Percentiles rank a stretch among this genome's conserved stretches.
These are phyloP conservation scores for Nannospalax galili DNA, from an alignment of 2,113 vertebrate species.

Conservation along the genomic window DNA sequence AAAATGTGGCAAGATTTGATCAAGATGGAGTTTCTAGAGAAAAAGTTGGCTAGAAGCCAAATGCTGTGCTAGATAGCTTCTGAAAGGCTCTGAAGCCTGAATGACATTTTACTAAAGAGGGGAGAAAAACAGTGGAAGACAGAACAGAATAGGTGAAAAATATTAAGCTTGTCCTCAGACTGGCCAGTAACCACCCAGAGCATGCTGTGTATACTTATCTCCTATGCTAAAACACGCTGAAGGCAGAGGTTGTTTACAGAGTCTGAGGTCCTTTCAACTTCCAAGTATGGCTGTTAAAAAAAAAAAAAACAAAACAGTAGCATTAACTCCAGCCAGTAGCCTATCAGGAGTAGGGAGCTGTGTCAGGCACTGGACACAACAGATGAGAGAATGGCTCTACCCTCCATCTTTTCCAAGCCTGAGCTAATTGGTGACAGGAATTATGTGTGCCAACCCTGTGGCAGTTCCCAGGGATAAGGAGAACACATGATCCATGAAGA, in stretches of 20 bases:
- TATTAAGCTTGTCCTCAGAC: background rate
- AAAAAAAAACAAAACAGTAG: too few relatives aligned
- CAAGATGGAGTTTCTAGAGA: background rate
- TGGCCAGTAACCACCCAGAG: background rate
- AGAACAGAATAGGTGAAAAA: background rate
- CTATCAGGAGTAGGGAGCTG: too few relatives aligned
- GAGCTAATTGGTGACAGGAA: background rate
- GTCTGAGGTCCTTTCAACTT: too few relatives aligned
- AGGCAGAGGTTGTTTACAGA: background rate
- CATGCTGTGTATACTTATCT: background rate
- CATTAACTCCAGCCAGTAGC: background rate
- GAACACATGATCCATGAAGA: background rate
- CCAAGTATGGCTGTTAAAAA: too few relatives aligned
- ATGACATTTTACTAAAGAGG: background rate
- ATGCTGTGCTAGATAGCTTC: background rate
- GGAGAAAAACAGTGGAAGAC: background rate
- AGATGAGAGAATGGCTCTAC: too few relatives aligned
- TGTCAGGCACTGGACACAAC: too few relatives aligned
- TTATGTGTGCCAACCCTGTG: fast-evolving
- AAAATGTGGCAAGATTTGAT: background rate
- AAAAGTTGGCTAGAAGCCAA: background rate
- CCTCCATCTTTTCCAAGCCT: background rate
- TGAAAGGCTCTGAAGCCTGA: background rate
- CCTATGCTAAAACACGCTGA: background rate
- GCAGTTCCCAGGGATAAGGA: background rate